Conservation (phyloP, 2,113 vertebrate species). For the Sterna hirundo region DNA sequence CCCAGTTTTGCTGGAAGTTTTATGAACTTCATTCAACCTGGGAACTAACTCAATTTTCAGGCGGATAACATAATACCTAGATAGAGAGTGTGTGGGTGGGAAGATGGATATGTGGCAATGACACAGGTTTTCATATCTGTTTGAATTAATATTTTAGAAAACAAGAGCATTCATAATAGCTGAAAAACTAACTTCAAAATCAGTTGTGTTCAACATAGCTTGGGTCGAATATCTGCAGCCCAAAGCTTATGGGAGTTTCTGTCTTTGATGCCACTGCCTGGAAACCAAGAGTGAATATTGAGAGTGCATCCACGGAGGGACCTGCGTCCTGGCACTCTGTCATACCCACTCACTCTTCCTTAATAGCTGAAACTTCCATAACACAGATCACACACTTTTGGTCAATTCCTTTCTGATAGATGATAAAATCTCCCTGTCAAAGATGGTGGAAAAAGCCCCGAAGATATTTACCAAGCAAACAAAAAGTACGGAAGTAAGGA, state of each 20-base stretch:
- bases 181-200: constrained; percentile 1
- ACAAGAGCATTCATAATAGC: constrained; percentile 14
- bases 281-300: not conserved
- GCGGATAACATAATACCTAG: not conserved
- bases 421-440: not conserved
- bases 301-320: not conserved
- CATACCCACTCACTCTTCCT: not conserved
- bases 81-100: not conserved
- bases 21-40: not conserved
- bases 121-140: not conserved
- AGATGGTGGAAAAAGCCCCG: not conserved
- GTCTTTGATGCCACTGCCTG: not conserved
- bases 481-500: not conserved
- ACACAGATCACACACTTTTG: not conserved
- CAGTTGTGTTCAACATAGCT: not conserved
- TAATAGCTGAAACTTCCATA: not conserved
- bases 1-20: not conserved
- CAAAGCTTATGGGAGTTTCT: not conserved
- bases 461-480: not conserved
- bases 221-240: not conserved
- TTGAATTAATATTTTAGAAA: constrained; percentile 26
- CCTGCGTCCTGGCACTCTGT: not conserved
- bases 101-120: not conserved
- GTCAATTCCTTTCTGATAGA: not conserved
- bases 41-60: constrained; percentile 25